phyloP scores from a whole-genome alignment of 2,888 invertebrate species.

The Tipula lateralis region DNA sequence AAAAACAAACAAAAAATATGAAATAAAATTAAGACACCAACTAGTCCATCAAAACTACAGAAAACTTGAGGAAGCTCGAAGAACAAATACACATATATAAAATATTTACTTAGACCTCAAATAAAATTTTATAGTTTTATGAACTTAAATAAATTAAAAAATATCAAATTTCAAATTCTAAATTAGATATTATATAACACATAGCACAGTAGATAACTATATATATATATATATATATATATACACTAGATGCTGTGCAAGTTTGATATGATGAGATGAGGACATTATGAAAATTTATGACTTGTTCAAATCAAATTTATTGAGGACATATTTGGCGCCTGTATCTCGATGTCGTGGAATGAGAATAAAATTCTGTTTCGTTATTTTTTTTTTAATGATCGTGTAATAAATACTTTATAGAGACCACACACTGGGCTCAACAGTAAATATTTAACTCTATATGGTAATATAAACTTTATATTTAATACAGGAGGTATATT shows the following conservation, averaged over 20 bases:
- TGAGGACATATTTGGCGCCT: background rate
- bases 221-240: too few relatives aligned
- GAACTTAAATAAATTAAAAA: constrained; percentile 2
- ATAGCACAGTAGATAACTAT: background rate
- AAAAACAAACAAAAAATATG: too few relatives aligned
- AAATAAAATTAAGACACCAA: too few relatives aligned
- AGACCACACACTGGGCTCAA: background rate
- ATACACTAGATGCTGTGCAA: background rate
- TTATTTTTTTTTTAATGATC: background rate
- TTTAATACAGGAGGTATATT: background rate
- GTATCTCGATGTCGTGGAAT: background rate
- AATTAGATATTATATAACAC: background rate
- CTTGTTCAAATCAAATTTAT: constrained; percentile 11
- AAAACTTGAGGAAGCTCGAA: too few relatives aligned
- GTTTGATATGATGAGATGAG: constrained; percentile 4
- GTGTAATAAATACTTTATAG: constrained; percentile 15
- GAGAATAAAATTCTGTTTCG: background rate
- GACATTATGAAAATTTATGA: constrained; percentile 11
- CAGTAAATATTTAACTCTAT: background rate
- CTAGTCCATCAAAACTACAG: too few relatives aligned
- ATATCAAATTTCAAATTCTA: background rate
- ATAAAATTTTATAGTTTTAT: constrained; percentile 11
- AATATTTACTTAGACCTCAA: background rate
- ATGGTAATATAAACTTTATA: background rate
- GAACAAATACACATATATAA: too few relatives aligned